phyloP scores from a whole-genome alignment of 2,113 vertebrate genomes.

The Galemys pyrenaicus region DNA sequence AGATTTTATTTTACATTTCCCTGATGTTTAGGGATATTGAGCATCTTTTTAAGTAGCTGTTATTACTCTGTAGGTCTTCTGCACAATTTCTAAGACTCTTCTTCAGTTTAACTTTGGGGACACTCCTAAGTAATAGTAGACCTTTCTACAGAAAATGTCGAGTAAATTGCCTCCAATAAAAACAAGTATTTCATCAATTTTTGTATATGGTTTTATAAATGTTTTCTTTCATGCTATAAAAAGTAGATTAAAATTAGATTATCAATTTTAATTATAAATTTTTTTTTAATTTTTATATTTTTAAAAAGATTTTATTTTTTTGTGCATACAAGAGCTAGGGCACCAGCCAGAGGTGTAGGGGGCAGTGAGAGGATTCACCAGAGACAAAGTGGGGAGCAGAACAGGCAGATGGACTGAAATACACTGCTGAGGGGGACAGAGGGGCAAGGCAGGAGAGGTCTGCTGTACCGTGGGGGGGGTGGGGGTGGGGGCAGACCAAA shows the following conservation, averaged over 20 bases:
- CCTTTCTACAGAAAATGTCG: not conserved
- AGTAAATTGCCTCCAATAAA: not conserved
- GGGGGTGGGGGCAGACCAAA: too few relatives aligned
- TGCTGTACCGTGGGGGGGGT: too few relatives aligned
- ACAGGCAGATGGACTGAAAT: too few relatives aligned
- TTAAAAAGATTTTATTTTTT: too few relatives aligned
- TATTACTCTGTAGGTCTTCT: not conserved
- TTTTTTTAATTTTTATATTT: too few relatives aligned
- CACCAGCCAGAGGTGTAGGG: too few relatives aligned
- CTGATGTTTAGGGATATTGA: not conserved
- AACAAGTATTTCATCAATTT: not conserved
- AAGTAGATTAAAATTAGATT: not conserved
- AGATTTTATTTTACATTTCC: not conserved
- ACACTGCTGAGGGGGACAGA: too few relatives aligned
- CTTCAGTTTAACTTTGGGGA: not conserved
- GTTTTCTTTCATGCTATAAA: not conserved
- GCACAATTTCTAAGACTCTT: not conserved
- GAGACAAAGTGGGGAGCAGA: too few relatives aligned
- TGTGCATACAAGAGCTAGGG: too few relatives aligned
- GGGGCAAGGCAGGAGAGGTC: too few relatives aligned
- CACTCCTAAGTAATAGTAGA: not conserved
- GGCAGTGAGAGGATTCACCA: too few relatives aligned
- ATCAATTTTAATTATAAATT: not conserved
- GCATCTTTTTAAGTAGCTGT: not conserved
- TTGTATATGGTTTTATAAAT: not conserved